Evolutionary conservation across 2,797 vertebrate genomes (phyloP).

Genomic region (Smutsia temminckii): DNA sequence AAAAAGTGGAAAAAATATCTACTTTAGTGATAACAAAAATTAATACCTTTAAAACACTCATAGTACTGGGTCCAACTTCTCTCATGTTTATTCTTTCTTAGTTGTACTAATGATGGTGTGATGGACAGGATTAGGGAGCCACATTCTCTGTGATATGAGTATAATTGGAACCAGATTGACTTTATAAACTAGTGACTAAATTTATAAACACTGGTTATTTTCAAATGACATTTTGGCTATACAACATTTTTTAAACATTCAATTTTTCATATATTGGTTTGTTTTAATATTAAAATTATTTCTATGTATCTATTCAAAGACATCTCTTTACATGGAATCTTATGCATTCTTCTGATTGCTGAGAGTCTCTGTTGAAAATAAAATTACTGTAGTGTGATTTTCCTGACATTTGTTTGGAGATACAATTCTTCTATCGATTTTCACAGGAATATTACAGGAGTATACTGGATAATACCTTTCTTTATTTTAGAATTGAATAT

Average conservation of each 20-base stretch:
- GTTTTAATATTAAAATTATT: constrained; percentile 31
- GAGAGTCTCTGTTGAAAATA: not conserved
- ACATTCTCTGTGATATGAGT: not conserved
- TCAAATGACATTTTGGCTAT: not conserved
- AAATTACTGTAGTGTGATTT: constrained; percentile 32
- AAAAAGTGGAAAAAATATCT: not conserved
- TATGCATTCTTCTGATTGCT: not conserved
- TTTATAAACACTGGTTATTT: not conserved
- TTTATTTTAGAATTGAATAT: not conserved
- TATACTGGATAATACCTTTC: not conserved
- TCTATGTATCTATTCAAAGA: not conserved
- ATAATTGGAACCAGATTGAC: not conserved
- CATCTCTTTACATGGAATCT: not conserved
- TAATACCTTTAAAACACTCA: not conserved
- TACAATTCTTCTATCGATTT: constrained; percentile 32
- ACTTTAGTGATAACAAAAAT: not conserved
- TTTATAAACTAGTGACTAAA: not conserved
- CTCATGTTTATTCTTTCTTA: not conserved
- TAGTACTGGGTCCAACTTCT: not conserved
- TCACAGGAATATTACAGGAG: not conserved
- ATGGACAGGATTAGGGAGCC: not conserved
- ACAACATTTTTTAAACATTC: not conserved
- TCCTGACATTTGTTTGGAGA: constrained; percentile 1
- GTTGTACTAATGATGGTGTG: not conserved
- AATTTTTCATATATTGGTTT: not conserved